phyloP scores from a whole-genome alignment of 1,140 invertebrate species.

The Drosophila bocqueti region DNA sequence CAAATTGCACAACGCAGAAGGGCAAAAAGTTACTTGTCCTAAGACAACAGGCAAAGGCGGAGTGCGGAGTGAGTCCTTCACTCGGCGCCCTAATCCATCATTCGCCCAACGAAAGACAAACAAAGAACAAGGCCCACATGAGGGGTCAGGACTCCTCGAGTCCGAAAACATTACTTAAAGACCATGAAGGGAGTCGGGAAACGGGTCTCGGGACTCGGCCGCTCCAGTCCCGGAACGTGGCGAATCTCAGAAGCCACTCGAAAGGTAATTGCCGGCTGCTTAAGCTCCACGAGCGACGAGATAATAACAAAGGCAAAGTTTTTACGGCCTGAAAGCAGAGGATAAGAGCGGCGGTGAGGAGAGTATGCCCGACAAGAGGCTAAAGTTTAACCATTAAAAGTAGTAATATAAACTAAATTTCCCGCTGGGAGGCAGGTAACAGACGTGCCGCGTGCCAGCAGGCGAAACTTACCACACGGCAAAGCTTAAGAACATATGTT shows the following conservation, averaged over 20 bases:
- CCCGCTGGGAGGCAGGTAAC: constrained; percentile 86
- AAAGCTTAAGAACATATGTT: constrained; percentile 38
- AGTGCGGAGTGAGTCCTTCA: constrained; percentile 4
- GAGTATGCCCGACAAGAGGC: constrained; percentile 23
- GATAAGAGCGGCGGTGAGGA: background rate
- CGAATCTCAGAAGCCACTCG: constrained; percentile 76
- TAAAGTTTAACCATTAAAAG: constrained; percentile 82
- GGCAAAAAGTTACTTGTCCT: constrained; percentile 61
- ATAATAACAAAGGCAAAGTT: constrained; percentile 81
- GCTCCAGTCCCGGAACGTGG: constrained; percentile 3
- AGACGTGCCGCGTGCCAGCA: constrained; percentile 24
- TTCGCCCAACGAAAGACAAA: constrained; percentile 37
- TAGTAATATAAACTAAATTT: constrained; percentile 93
- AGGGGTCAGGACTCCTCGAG: constrained; percentile 15
- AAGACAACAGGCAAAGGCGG: constrained; percentile 54
- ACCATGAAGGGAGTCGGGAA: constrained; percentile 31
- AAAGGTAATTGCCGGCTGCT: constrained; percentile 78
- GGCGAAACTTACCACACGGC: constrained; percentile 36
- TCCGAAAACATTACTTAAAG: constrained; percentile 52
- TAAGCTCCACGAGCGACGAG: constrained; percentile 61
- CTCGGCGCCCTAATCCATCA: constrained; percentile 56
- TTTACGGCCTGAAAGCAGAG: constrained; percentile 30
- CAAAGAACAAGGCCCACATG: constrained; percentile 38
- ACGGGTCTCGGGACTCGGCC: background rate
- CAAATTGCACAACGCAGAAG: constrained; percentile 11